Conservation (phyloP, 2,113 vertebrate genomes). For the Thinocorus orbignyianus region DNA sequence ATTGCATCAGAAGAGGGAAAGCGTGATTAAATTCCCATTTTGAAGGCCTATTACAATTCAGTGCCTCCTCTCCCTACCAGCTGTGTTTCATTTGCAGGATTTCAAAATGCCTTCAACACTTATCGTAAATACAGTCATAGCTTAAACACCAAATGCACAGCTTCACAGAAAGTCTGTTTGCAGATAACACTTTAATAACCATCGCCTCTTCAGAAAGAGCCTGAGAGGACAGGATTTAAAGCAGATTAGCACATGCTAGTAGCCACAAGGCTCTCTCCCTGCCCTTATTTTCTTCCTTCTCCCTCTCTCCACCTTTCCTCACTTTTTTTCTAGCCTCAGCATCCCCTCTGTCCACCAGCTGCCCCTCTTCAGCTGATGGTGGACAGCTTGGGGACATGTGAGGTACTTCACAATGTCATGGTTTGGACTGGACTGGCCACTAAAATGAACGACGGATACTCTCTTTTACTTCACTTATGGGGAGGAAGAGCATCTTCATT, state of each 20-base stretch:
- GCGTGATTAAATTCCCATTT: background rate
- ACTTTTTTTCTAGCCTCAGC: background rate
- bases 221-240: background rate
- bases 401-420: background rate
- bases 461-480: background rate
- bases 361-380: background rate
- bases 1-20: background rate
- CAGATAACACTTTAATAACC: background rate
- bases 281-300: background rate
- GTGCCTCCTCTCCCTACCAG: background rate
- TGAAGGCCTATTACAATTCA: background rate
- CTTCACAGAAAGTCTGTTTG: background rate
- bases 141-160: background rate
- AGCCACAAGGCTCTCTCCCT: background rate
- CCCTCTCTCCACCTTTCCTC: background rate
- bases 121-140: background rate
- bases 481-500: background rate
- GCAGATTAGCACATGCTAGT: rapidly evolving
- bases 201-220: background rate
- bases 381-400: rapidly evolving
- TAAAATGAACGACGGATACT: background rate
- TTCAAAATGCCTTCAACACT: background rate
- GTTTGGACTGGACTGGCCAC: background rate
- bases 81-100: background rate
- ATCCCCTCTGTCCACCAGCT: background rate